Evolutionary conservation across 2,888 invertebrate species (phyloP).

Genomic region (Zaprionus bogoriensis): DNA sequence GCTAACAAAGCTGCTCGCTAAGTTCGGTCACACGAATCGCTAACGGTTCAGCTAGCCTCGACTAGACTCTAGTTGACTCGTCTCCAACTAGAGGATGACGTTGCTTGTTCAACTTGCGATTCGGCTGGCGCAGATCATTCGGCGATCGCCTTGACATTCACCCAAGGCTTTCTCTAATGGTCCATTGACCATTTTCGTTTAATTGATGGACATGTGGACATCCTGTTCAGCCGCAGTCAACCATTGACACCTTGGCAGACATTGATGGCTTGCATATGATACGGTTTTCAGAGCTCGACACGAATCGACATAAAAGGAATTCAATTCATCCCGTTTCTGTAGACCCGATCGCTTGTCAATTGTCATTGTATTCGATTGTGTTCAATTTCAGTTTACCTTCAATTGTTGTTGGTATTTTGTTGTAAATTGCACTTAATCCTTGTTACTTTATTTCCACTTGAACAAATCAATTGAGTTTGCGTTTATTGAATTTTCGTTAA

Average conservation of each 20-base stretch:
- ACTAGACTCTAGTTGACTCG: conserved; percentile 4
- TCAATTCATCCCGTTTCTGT: not conserved
- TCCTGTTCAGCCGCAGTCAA: conserved; percentile 55
- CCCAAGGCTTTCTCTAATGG: conserved; percentile 70
- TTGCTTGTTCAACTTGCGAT: conserved; percentile 22
- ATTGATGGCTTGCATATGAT: conserved; percentile 47
- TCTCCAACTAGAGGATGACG: conserved; percentile 45
- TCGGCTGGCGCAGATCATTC: conserved; percentile 12
- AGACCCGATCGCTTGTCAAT: conserved; percentile 3
- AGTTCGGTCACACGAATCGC: conserved; percentile 50
- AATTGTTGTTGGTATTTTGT: not conserved
- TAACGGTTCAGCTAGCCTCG: conserved; percentile 44
- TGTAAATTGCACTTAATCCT: conserved; percentile 18
- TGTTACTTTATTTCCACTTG: conserved; percentile 33
- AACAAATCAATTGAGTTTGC: conserved; percentile 6
- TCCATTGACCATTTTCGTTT: conserved; percentile 74
- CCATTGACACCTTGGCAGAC: conserved; percentile 69
- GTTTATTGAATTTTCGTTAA: not conserved
- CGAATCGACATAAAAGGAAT: conserved; percentile 16
- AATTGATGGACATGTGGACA: conserved; percentile 70
- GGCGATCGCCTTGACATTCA: conserved; percentile 63
- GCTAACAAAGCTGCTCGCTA: conserved; percentile 27
- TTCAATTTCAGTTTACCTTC: conserved; percentile 36
- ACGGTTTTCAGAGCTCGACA: conserved; percentile 27
- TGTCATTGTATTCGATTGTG: conserved; percentile 11